phyloP scores from a whole-genome alignment of 2,113 vertebrate genomes.

The Microtus richardsoni region DNA sequence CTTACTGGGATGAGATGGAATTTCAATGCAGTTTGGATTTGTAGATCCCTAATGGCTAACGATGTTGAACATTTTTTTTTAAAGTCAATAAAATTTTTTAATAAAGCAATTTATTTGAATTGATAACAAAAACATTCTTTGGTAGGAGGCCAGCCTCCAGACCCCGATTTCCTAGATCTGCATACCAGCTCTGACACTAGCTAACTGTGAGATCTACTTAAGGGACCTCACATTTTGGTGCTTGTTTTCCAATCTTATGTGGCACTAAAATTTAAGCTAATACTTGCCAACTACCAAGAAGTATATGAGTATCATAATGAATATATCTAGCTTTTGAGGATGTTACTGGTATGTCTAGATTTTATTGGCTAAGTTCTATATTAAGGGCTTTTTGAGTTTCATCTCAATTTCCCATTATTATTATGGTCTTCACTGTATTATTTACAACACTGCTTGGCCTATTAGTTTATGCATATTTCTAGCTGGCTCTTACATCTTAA shows the following conservation, averaged over 20 bases:
- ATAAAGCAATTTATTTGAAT: not conserved
- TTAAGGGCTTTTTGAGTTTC: not conserved
- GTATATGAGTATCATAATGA: not conserved
- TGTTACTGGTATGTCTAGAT: not conserved
- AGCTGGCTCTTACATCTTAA: too few species aligned
- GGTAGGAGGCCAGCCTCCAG: not conserved
- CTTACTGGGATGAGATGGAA: not conserved
- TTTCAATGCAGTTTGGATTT: not conserved
- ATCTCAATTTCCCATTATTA: not conserved
- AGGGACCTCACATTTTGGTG: not conserved
- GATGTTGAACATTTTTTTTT: not conserved
- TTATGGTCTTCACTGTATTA: not conserved
- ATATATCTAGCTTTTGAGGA: not conserved
- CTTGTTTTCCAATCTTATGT: conserved; percentile 1
- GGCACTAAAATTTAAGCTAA: not conserved
- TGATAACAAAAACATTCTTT: not conserved
- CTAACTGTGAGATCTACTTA: not conserved
- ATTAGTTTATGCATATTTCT: too few species aligned
- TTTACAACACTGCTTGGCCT: too few species aligned
- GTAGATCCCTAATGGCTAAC: not conserved
- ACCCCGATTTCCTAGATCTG: not conserved
- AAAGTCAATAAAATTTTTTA: not conserved
- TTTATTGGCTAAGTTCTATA: not conserved
- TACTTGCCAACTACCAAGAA: not conserved
- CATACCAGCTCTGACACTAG: not conserved